A percentile compares a stretch with the other conserved stretches of the same genome.
Evolutionary conservation across 2,113 vertebrate genomes (phyloP).

Genomic region (Tautogolabrus adspersus): DNA sequence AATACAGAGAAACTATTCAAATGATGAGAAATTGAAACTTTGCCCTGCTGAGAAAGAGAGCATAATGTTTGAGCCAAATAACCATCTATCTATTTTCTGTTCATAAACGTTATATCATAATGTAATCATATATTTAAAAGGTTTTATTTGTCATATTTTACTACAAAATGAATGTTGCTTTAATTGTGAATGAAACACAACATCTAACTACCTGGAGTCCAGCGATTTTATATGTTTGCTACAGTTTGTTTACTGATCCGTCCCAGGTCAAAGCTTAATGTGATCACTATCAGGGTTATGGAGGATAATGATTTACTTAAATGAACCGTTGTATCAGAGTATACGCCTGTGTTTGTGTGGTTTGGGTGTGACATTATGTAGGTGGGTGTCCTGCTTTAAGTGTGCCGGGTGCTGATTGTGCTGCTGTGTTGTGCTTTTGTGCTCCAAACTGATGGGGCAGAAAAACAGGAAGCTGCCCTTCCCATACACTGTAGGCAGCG

Average conservation of each 20-base stretch:
- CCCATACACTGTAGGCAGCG: slow-evolving; percentile 67
- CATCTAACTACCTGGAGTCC: background rate
- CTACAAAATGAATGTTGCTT: background rate
- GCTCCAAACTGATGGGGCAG: slow-evolving; percentile 58
- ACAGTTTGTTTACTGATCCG: background rate
- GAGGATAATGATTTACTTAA: slow-evolving; percentile 26
- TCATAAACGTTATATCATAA: background rate
- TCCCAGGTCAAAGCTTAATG: background rate
- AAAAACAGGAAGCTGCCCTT: slow-evolving; percentile 85
- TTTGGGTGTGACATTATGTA: background rate
- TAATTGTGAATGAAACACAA: background rate
- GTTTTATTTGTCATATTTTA: background rate
- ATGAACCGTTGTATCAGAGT: background rate
- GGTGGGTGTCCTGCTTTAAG: slow-evolving; percentile 3
- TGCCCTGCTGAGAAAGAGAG: background rate
- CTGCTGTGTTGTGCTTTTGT: slow-evolving; percentile 40
- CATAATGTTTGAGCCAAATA: background rate
- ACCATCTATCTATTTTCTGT: background rate
- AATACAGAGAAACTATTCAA: background rate
- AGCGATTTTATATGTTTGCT: background rate
- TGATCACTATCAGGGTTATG: background rate
- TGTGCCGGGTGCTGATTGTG: slow-evolving; percentile 40
- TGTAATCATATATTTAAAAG: background rate
- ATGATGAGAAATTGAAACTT: background rate
- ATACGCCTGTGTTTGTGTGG: slow-evolving; percentile 4